A percentile compares a stretch with the other conserved stretches of the same genome.
phyloP scores from a whole-genome alignment of 1,140 invertebrate species.

The Belonocnema kinseyi region DNA sequence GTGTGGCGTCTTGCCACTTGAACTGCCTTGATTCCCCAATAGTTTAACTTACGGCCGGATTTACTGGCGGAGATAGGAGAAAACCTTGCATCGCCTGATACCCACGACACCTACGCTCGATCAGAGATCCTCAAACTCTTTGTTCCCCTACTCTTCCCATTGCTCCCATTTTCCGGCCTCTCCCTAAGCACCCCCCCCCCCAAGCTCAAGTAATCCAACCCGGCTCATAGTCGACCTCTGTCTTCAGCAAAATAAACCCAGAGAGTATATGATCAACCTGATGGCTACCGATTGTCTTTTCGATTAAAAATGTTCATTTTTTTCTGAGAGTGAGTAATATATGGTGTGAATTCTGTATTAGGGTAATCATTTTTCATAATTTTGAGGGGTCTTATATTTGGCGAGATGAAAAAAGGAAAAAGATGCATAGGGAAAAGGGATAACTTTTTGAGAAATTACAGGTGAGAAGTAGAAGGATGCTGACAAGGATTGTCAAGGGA shows the following conservation, averaged over 20 bases:
- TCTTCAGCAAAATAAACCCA: not conserved
- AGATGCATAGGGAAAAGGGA: no score
- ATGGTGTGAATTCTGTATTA: not conserved
- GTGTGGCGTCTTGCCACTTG: conserved; percentile 24
- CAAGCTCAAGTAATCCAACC: conserved; percentile 16
- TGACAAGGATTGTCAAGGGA: no score
- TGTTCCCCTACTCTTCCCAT: conserved; percentile 31
- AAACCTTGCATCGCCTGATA: conserved; percentile 67
- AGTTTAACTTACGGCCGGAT: conserved; percentile 76
- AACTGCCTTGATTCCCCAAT: conserved; percentile 71
- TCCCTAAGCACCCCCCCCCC: not conserved
- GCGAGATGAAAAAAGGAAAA: no score
- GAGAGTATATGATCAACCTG: not conserved
- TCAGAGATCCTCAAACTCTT: conserved; percentile 61
- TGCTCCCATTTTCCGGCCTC: conserved; percentile 28
- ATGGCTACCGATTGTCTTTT: not conserved
- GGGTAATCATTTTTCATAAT: no score
- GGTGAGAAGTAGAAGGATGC: no score
- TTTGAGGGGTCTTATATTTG: no score
- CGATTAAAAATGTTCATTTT: not conserved
- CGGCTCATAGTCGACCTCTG: conserved; percentile 8
- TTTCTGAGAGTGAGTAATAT: not conserved
- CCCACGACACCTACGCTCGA: conserved; percentile 64
- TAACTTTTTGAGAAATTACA: no score
- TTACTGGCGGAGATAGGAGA: conserved; percentile 74